phyloP scores from a whole-genome alignment of 2,797 vertebrate species.

The Tympanoctomys barrerae region DNA sequence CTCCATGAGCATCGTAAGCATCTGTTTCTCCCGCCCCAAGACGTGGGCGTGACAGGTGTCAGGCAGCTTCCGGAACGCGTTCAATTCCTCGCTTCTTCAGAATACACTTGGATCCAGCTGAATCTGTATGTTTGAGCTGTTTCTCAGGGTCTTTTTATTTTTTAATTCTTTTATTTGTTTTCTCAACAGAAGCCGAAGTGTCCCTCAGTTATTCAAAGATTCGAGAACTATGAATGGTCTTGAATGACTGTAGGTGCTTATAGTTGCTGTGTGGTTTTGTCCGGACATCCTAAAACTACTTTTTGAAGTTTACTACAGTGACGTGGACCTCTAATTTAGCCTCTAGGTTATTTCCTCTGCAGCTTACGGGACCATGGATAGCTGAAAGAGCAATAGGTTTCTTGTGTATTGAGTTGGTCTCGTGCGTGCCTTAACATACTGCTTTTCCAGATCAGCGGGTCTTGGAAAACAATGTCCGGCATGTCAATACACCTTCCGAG shows the following conservation, averaged over 20 bases:
- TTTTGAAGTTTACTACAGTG: neutral
- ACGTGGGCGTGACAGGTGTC: neutral
- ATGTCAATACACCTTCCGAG: neutral
- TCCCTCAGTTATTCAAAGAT: neutral
- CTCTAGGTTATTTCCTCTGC: constrained; percentile 6
- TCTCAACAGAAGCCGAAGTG: neutral
- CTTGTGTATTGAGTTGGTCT: neutral
- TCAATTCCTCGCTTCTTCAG: neutral
- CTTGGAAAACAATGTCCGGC: neutral
- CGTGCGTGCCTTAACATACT: neutral
- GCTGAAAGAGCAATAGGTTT: neutral
- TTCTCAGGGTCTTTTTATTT: neutral
- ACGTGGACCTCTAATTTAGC: neutral
- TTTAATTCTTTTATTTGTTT: neutral
- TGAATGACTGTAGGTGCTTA: neutral
- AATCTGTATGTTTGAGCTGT: constrained; percentile 4
- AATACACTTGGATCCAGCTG: neutral
- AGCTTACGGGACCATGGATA: neutral
- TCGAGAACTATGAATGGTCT: neutral
- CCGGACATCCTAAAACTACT: constrained; percentile 2
- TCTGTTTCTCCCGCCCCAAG: neutral
- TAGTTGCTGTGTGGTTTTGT: neutral
- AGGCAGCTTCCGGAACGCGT: neutral
- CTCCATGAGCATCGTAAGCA: neutral
- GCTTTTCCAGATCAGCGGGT: neutral